phyloP scores from a whole-genome alignment of 2,797 vertebrate species.

The Characodon lateralis region DNA sequence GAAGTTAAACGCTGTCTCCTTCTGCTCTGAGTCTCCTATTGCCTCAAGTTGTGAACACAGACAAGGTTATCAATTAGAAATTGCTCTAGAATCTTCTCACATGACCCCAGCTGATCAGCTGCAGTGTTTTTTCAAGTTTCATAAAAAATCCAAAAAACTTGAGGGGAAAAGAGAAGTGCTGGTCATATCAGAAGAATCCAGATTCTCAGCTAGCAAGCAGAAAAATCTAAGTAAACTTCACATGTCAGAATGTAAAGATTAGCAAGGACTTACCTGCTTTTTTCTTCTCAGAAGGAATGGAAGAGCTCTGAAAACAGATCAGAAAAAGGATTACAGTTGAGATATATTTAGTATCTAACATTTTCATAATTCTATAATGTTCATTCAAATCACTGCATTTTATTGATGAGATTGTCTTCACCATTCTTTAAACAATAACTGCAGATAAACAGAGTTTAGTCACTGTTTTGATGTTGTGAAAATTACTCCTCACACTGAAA shows the following conservation, averaged over 20 bases:
- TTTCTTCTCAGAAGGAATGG: constrained; percentile 63
- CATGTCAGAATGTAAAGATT: background rate
- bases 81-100: constrained; percentile 15
- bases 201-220: constrained; percentile 1
- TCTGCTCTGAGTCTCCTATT: constrained; percentile 13
- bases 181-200: background rate
- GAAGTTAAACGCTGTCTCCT: constrained; percentile 15
- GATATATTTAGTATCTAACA: background rate
- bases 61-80: constrained; percentile 46
- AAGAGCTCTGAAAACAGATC: constrained; percentile 59
- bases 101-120: constrained; percentile 20
- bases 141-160: background rate
- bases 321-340: constrained; percentile 2
- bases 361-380: background rate
- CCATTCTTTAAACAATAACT: too few species aligned
- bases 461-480: background rate
- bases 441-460: background rate
- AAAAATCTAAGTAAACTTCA: constrained; percentile 7
- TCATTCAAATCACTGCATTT: background rate
- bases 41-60: constrained; percentile 26
- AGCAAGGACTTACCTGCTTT: constrained; percentile 71
- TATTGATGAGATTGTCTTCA: background rate
- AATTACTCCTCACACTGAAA: background rate
- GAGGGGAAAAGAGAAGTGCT: background rate
- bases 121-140: constrained; percentile 9